phyloP scores from a whole-genome alignment of 2,888 invertebrate genomes.

The Atethmia centrago region DNA sequence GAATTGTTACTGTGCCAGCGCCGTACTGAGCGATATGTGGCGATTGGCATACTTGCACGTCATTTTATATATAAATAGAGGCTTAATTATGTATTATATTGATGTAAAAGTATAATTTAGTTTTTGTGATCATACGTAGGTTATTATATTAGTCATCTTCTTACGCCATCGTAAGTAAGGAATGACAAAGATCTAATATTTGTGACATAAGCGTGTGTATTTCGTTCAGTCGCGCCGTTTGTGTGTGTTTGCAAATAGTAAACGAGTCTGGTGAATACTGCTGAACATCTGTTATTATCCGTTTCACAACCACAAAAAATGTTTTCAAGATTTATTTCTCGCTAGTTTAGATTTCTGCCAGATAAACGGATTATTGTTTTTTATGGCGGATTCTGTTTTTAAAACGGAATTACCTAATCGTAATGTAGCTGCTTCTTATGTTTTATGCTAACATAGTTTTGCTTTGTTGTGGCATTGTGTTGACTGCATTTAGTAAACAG shows the following conservation, averaged over 20 bases:
- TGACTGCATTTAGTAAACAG: constrained; percentile 39
- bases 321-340: constrained; percentile 64
- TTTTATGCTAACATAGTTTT: constrained; percentile 32
- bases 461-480: constrained; percentile 46
- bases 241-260: constrained; percentile 57
- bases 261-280: constrained; percentile 55
- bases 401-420: constrained; percentile 34
- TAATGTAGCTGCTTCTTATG: constrained; percentile 19
- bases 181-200: constrained; percentile 60
- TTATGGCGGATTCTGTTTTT: constrained; percentile 37
- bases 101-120: constrained; percentile 4
- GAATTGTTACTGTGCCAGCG: constrained; percentile 89
- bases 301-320: constrained; percentile 70
- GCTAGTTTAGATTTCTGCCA: constrained; percentile 52
- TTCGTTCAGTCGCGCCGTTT: constrained; percentile 18
- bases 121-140: constrained; percentile 8
- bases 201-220: constrained; percentile 56
- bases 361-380: constrained; percentile 48
- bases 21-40: constrained; percentile 79
- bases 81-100: constrained; percentile 34
- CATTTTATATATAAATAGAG: constrained; percentile 64
- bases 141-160: constrained; percentile 56
- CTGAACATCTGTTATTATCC: constrained; percentile 72
- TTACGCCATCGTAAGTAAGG: constrained; percentile 44
- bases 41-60: constrained; percentile 81